Evolutionary conservation across 2,888 invertebrate genomes (phyloP).

Genomic region (Cosmia pyralina): DNA sequence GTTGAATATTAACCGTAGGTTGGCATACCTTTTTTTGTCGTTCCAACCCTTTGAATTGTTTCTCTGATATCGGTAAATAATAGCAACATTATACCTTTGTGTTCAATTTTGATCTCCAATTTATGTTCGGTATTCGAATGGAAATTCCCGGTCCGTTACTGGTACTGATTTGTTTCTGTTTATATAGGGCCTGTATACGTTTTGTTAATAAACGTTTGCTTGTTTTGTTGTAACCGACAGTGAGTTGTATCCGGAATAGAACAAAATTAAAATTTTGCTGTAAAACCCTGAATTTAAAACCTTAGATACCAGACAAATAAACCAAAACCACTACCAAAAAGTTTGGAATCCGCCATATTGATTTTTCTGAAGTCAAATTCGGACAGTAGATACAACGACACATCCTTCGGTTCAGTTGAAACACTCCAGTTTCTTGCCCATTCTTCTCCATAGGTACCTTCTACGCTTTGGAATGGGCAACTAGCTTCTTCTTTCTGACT

Average conservation of each 20-base stretch:
- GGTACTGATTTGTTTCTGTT: constrained; percentile 48
- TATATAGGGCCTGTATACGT: constrained; percentile 42
- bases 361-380: background rate
- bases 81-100: constrained; percentile 65
- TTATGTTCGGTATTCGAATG: constrained; percentile 59
- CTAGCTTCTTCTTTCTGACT: background rate
- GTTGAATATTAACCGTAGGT: constrained; percentile 67
- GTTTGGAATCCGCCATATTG: background rate
- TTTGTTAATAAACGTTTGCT: constrained; percentile 48
- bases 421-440: background rate
- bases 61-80: constrained; percentile 68
- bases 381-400: background rate
- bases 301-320: background rate
- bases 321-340: background rate
- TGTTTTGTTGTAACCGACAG: constrained; percentile 3
- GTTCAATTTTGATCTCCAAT: constrained; percentile 66
- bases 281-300: background rate
- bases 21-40: constrained; percentile 63
- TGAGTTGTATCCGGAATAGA: constrained; percentile 4
- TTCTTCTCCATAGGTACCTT: background rate
- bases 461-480: background rate
- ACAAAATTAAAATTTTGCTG: background rate
- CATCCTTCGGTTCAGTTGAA: background rate
- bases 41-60: constrained; percentile 68
- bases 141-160: constrained; percentile 57